These are phyloP conservation scores for Sebastes taczanowskii DNA, from an alignment of 2,797 vertebrate species.

Conservation along the genomic window DNA sequence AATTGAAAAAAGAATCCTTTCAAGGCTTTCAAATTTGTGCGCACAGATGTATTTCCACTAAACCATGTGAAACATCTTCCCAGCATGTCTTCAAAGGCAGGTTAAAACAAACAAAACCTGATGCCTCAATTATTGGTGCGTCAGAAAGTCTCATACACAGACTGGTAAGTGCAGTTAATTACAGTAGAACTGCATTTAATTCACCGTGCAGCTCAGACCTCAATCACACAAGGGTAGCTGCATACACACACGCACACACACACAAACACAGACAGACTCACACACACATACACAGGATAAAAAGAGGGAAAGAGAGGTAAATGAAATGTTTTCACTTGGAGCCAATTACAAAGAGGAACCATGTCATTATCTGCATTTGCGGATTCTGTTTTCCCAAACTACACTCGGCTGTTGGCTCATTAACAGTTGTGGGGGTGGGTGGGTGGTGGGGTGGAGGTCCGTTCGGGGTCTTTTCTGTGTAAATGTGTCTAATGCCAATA, in stretches of 20 bases:
- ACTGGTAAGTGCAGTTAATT: constrained; percentile 82
- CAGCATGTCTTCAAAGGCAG: constrained; percentile 77
- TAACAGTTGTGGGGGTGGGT: constrained; percentile 62
- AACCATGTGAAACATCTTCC: constrained; percentile 70
- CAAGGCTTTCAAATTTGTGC: constrained; percentile 54
- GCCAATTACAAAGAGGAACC: constrained; percentile 80
- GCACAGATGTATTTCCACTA: constrained; percentile 55
- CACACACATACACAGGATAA: constrained; percentile 45
- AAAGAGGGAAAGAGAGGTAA: constrained; percentile 63
- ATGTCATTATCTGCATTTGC: constrained; percentile 81
- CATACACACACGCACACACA: constrained; percentile 3
- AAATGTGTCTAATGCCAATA: constrained; percentile 75
- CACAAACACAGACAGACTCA: not conserved
- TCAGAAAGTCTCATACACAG: constrained; percentile 80
- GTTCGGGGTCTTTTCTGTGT: constrained; percentile 60
- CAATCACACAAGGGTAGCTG: constrained; percentile 57
- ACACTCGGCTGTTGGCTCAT: constrained; percentile 71
- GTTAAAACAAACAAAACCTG: constrained; percentile 82
- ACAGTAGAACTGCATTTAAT: constrained; percentile 80
- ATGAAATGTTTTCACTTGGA: constrained; percentile 78
- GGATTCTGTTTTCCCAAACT: constrained; percentile 77
- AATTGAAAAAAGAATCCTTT: constrained; percentile 35
- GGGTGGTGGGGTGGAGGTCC: not conserved
- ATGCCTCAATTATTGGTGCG: constrained; percentile 81
- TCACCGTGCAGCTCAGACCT: constrained; percentile 78